Conservation (phyloP, 1,140 invertebrate species). For the Drosophila sechellia region DNA sequence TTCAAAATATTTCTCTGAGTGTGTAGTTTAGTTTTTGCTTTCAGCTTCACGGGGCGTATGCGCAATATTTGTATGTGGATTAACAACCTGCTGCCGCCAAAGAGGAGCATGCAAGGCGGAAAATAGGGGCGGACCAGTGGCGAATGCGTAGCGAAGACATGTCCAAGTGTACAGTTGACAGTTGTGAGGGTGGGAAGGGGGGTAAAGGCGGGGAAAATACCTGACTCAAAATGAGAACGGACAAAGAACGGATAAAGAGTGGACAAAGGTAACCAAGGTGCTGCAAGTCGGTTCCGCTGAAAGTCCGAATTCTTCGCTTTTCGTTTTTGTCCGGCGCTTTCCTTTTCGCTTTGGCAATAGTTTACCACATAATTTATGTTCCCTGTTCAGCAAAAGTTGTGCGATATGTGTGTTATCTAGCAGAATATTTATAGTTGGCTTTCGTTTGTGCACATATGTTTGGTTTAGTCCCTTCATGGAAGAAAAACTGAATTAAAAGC, state of each 20-base stretch:
- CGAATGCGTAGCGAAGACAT: constrained; percentile 43
- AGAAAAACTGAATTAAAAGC: constrained; percentile 3
- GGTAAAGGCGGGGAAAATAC: constrained; percentile 8
- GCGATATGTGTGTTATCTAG: constrained; percentile 35
- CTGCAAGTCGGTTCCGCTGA: constrained; percentile 31
- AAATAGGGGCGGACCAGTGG: constrained; percentile 3
- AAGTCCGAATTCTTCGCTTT: constrained; percentile 30
- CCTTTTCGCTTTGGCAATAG: constrained; percentile 44
- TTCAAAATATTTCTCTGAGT: not conserved
- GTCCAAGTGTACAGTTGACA: constrained; percentile 55
- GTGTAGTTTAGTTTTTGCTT: constrained; percentile 7
- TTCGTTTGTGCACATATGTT: constrained; percentile 6
- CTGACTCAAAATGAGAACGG: constrained; percentile 30
- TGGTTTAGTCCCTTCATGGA: constrained; percentile 1
- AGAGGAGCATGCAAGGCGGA: constrained; percentile 10
- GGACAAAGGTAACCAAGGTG: constrained; percentile 76
- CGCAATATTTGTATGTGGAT: constrained; percentile 75
- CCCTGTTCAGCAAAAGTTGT: constrained; percentile 32
- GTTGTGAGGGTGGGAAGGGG: constrained; percentile 9
- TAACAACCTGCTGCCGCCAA: constrained; percentile 56
- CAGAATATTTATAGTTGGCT: not conserved
- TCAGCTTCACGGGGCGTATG: constrained; percentile 58
- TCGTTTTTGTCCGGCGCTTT: constrained; percentile 11
- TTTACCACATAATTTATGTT: constrained; percentile 52
- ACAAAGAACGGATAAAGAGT: constrained; percentile 41